Percentiles rank a stretch among this genome's conserved stretches.
These are phyloP conservation scores for Varanus komodoensis DNA, from an alignment of 2,113 vertebrate genomes.

Conservation along the genomic window DNA sequence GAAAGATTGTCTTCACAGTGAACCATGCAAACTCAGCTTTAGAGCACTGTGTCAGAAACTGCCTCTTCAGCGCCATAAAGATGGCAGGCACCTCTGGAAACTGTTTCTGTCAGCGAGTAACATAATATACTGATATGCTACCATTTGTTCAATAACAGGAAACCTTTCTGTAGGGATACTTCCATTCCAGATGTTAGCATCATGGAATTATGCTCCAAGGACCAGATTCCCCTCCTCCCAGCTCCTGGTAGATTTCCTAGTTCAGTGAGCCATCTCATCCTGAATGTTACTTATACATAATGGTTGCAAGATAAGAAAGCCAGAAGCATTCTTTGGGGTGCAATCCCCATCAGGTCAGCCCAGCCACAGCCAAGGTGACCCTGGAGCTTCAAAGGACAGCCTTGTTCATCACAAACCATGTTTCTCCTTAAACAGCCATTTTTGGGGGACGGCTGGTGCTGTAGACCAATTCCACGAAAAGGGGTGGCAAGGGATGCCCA, in stretches of 20 bases:
- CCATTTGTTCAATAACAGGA: background rate
- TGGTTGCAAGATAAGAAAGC: background rate
- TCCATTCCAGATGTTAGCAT: slow-evolving; percentile 12
- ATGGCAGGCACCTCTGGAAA: background rate
- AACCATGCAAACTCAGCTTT: background rate
- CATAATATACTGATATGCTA: background rate
- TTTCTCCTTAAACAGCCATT: slow-evolving; percentile 53
- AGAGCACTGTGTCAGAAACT: background rate
- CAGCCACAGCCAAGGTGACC: background rate
- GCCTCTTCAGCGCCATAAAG: background rate
- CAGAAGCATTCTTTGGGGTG: background rate
- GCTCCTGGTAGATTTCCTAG: background rate
- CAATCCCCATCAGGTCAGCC: background rate
- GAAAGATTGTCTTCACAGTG: background rate
- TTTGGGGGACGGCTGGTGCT: background rate
- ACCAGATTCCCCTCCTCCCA: slow-evolving; percentile 1
- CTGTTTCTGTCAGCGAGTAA: background rate
- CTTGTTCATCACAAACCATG: slow-evolving; percentile 52
- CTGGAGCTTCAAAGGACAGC: background rate
- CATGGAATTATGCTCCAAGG: background rate
- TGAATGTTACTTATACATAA: background rate
- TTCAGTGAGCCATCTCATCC: background rate
- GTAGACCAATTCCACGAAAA: slow-evolving; percentile 20
- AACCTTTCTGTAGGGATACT: background rate
- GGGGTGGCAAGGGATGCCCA: slow-evolving; percentile 44